Conservation (phyloP, 2,888 invertebrate species). For the Escarpia spicata region DNA sequence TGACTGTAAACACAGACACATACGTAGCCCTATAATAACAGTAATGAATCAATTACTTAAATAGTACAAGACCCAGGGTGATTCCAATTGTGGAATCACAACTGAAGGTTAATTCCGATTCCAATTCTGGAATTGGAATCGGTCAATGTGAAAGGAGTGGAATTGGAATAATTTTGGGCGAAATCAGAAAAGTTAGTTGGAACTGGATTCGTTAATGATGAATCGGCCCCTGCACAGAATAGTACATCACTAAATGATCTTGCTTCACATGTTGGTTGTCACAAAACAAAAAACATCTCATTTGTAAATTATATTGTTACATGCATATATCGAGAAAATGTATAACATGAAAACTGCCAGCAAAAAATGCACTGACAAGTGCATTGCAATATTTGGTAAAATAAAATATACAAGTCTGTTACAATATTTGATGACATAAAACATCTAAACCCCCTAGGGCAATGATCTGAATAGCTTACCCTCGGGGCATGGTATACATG, state of each 20-base stretch:
- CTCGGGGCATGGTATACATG: conserved; percentile 53
- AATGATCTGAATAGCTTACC: conserved; percentile 41
- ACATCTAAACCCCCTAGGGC: not conserved
- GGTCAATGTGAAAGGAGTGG: no score
- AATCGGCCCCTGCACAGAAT: no score
- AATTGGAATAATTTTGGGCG: no score
- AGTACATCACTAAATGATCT: not conserved
- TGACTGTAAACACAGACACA: no score
- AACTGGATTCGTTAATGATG: no score
- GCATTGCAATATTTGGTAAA: not conserved
- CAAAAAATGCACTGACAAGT: not conserved
- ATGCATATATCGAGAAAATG: not conserved
- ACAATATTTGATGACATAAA: not conserved
- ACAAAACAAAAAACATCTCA: not conserved
- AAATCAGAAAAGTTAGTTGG: no score
- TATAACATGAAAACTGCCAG: not conserved
- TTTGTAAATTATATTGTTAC: not conserved
- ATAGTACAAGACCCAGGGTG: no score
- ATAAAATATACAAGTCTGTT: not conserved
- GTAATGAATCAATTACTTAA: no score
- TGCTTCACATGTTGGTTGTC: not conserved
- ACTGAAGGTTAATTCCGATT: no score
- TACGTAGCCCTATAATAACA: no score
- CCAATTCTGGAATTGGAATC: no score
- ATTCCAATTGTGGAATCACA: no score